Percentiles rank a stretch among this genome's conserved stretches.
phyloP scores from a whole-genome alignment of 1,140 invertebrate species.

The Caerostris extrusa region DNA sequence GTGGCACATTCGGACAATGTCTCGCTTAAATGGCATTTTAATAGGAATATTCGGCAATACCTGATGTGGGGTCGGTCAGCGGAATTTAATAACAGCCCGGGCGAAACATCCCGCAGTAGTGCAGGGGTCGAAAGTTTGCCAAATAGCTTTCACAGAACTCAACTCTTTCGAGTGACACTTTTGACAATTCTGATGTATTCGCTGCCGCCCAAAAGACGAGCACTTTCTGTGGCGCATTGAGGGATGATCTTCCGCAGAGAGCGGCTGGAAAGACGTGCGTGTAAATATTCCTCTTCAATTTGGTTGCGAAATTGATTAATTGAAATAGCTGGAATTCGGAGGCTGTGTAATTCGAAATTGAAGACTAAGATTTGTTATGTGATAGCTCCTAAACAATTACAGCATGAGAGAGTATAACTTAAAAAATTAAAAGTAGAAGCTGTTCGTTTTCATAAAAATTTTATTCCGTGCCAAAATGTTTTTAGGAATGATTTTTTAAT shows the following conservation, averaged over 20 bases:
- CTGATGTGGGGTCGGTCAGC: background rate
- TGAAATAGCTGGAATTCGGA: background rate
- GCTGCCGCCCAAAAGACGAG: background rate
- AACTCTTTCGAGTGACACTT: conserved; percentile 49
- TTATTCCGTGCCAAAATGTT: too few relatives aligned
- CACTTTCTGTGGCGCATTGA: background rate
- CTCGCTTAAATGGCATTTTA: conserved; percentile 21
- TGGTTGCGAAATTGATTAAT: conserved; percentile 11
- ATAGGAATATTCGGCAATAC: background rate
- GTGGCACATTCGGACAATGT: background rate
- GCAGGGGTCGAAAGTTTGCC: conserved; percentile 20
- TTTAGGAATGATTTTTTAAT: too few relatives aligned
- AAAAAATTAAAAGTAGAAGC: too few relatives aligned
- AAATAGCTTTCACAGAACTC: conserved; percentile 28
- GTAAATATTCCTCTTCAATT: background rate
- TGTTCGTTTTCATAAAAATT: too few relatives aligned
- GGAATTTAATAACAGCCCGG: background rate
- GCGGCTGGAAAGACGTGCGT: background rate
- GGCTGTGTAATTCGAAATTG: too few relatives aligned
- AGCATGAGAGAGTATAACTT: too few relatives aligned
- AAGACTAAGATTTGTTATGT: too few relatives aligned
- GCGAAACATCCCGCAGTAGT: background rate
- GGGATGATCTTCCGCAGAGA: background rate
- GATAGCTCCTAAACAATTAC: too few relatives aligned
- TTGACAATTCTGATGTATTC: conserved; percentile 69